Evolutionary conservation across 37 sponge, comb jelly and placozoan genomes (phyloP), one percentile per base, ranked within the genome.

Genomic region (Ianthella basta): DNA sequence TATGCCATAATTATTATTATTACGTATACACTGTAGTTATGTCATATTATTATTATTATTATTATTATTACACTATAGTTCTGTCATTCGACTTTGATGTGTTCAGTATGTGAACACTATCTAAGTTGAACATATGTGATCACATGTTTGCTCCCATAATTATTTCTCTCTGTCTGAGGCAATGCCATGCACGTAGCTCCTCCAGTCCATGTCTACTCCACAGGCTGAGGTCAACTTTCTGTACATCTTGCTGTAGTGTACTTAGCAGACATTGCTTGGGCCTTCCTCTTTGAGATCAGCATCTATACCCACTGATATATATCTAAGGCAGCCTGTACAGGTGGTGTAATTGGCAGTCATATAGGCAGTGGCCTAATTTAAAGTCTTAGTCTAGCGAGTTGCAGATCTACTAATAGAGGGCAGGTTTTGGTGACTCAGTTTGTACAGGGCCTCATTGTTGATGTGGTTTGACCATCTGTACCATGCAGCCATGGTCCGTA

Each of bases 391-490:
- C 59, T 57, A 18, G 18, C 59, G 59, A 57, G 59, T 57, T 57
- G 59, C 59, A 57, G 59, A 57, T 57, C 59, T 57, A 57, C 59
- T 57, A 18, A 57, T 57, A 57, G 59, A 57, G 59, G 59, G 59
- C 18, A 18, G 18, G 59, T 57, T 18, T 18, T 57, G 59, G 59
- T 57, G n/a, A n/a, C n/a, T n/a, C 59, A 57, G 59, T 57, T 57
- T 57, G 59, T 57, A 57, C 59, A 57, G 59, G 59, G 59, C 59
- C 59, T 57, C 59, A 57, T 57, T 57, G 59, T 18, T 57, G 15
- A 57, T 57, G 59, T 18, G 18, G 18, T 57, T 57, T 57, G 59
- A 18, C 59, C 59, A 20, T 57, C 15, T 18, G 59, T 57, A 57
- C 15, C 59, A n/a, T n/a, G n/a, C 59, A 57, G 59, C 59, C 59